Evolutionary conservation across 2,888 invertebrate genomes (phyloP).

Genomic region (Dryococelus australis): DNA sequence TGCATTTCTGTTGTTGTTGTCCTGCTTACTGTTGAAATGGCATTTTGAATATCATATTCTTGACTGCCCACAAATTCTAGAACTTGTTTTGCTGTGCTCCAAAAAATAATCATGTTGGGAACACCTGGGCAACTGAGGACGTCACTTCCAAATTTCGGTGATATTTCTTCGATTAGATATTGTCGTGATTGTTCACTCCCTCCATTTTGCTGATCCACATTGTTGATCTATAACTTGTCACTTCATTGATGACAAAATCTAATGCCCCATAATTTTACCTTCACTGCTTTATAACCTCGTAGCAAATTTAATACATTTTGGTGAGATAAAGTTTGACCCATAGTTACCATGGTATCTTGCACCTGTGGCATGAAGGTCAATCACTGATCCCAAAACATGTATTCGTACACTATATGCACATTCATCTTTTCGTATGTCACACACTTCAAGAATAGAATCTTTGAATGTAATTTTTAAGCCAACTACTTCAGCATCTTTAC

Average conservation of each 20-base stretch:
- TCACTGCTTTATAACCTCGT: too few species aligned
- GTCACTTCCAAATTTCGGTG: background rate
- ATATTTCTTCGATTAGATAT: constrained; percentile 13
- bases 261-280: background rate
- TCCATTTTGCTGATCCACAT: background rate
- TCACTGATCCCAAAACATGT: constrained; percentile 17
- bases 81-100: background rate
- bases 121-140: constrained; percentile 13
- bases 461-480: constrained; percentile 20
- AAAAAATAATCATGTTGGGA: constrained; percentile 13
- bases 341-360: constrained; percentile 20
- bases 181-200: background rate
- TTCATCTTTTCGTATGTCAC: constrained; percentile 17
- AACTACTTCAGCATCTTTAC: background rate
- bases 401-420: background rate
- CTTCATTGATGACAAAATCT: constrained; percentile 21
- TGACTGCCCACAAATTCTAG: constrained; percentile 4
- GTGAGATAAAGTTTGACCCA: constrained; percentile 3
- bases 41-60: constrained; percentile 21
- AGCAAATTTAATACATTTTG: too few species aligned
- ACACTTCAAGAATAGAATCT: background rate
- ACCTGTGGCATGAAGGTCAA: background rate
- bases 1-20: background rate
- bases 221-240: background rate
- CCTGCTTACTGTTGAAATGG: background rate